Base-by-base conservation (phyloP, 92 coral and sea anemone genomes). In the Paramuricea clavata region DNA sequence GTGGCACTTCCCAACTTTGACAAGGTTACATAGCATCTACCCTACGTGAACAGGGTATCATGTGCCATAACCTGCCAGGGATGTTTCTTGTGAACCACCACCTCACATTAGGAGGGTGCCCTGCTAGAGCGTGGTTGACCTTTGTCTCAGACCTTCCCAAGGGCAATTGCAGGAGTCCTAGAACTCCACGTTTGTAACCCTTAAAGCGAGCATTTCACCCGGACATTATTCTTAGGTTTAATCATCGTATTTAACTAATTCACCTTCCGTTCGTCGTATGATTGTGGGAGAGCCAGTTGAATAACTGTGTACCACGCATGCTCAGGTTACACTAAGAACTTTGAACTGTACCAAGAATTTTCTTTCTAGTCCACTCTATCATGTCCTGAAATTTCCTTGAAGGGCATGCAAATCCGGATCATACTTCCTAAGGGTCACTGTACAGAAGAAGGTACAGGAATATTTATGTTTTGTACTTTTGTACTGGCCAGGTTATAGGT, bases 121-220 rank as follows among this genome's bases (percentile, higher is more conserved):
- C 99, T 13, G 92, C 99, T 90, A 54, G 98, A 87, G 87, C 95
- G 15, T 59, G 9, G 81, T 11, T 74, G 89, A 93, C 98, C 97
- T 96, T 83, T 90, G 93, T 96, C 99, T 96, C 99, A 94, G 99
- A 96, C 99, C 99, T 96, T 96, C 99, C 99, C 99, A 96, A 91
- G 97, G 98, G 98, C 78, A 52, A 49, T 22, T n/a, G 82, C 98
- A 97, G 93, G 98, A 90, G 90, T 83, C 72, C 85, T 60, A 32
- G 11, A 31, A 61, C 81, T 91, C 98, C 97, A 85, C 98, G 98
- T 73, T 67, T 79, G 98, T 95, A 89, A 83, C 98, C 98, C 98
- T 93, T 89, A 78, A 85, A 95, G 98, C 98, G 97, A 95, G 98
- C 98, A 94, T 95, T 95, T 90, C 98, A 89, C 95, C 98, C 98